Percentiles rank a stretch among this genome's conserved stretches.
Evolutionary conservation across 2,797 vertebrate species (phyloP).

Genomic region (Simalia tracyae): DNA sequence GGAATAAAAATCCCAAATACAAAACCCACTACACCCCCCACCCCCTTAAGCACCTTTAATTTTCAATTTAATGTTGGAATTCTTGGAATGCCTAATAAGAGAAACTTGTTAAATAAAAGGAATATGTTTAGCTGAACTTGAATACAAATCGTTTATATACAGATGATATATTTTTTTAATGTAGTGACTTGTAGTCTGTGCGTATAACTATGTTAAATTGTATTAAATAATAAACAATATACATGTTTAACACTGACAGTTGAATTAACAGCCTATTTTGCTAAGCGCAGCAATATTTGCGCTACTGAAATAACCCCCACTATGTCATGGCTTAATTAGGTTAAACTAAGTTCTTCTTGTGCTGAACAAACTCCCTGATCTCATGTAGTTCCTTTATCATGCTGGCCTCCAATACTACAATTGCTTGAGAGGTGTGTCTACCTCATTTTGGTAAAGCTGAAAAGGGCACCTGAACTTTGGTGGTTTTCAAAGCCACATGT

Average conservation of each 20-base stretch:
- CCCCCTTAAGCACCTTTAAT: neutral
- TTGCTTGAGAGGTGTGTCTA: neutral
- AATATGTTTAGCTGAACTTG: neutral
- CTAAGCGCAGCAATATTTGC: neutral
- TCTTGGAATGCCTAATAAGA: neutral
- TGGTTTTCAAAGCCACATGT: neutral
- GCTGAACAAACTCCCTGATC: neutral
- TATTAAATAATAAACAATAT: neutral
- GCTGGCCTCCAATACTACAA: neutral
- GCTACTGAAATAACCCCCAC: neutral
- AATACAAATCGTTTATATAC: neutral
- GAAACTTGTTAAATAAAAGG: neutral
- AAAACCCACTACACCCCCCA: too few relatives aligned
- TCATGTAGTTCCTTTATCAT: neutral
- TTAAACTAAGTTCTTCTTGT: neutral
- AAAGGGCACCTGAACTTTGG: slow-evolving; percentile 9
- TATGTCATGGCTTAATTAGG: neutral
- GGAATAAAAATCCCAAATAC: too few relatives aligned
- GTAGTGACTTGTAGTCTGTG: neutral
- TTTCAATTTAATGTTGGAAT: neutral
- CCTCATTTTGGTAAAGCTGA: slow-evolving; percentile 13
- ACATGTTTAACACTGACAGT: neutral
- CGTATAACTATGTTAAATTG: neutral
- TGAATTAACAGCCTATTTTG: neutral
- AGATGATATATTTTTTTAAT: neutral